Evolutionary conservation across 2,888 invertebrate genomes (phyloP).

Genomic region (Mylabris sibirica): DNA sequence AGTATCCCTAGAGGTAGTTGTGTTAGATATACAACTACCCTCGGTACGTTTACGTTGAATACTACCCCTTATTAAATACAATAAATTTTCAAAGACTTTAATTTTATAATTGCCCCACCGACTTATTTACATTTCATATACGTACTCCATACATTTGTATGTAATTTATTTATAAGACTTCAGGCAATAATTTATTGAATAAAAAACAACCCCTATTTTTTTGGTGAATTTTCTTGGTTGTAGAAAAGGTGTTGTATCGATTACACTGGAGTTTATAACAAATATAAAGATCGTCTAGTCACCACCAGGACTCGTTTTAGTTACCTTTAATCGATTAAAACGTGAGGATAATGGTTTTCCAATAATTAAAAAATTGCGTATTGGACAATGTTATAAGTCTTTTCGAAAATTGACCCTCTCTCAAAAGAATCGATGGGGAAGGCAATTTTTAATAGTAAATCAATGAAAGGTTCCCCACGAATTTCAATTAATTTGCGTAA

Average conservation of each 20-base stretch:
- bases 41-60: not conserved
- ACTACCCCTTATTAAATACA: constrained; percentile 25
- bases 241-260: constrained; percentile 27
- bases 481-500: too few relatives aligned
- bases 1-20: constrained; percentile 31
- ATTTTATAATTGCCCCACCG: constrained; percentile 46
- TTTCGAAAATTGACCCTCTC: not conserved
- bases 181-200: not conserved
- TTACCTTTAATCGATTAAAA: constrained; percentile 33
- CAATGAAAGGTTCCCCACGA: too few relatives aligned
- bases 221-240: constrained; percentile 29
- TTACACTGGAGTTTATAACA: constrained; percentile 29
- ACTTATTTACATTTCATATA: constrained; percentile 7
- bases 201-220: constrained; percentile 15
- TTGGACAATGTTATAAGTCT: constrained; percentile 29
- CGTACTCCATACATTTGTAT: too few relatives aligned
- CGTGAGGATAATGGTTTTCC: constrained; percentile 33
- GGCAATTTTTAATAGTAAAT: too few relatives aligned
- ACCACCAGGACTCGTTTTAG: constrained; percentile 14
- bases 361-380: constrained; percentile 27
- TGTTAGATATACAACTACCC: not conserved
- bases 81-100: constrained; percentile 47
- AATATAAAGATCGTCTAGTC: constrained; percentile 9
- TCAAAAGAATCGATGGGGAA: too few relatives aligned
- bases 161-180: not conserved